Conservation (phyloP, 64 coral and sea anemone genomes). For the Montipora cactus region DNA sequence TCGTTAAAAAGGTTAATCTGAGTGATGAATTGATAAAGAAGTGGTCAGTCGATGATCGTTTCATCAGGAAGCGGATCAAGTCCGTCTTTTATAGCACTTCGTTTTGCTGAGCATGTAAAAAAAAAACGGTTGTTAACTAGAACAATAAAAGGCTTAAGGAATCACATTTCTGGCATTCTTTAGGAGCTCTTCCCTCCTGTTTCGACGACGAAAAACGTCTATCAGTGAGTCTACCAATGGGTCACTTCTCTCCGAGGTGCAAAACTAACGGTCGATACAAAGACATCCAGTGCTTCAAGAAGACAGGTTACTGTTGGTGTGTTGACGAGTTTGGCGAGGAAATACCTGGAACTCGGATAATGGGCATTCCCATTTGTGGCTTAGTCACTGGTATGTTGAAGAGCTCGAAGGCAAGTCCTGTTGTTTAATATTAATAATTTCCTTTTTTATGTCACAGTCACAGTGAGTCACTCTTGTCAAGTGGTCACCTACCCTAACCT, state of each 20-base stretch:
- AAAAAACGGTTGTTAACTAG: no score
- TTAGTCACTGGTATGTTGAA: not conserved
- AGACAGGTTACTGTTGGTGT: conserved; percentile 61
- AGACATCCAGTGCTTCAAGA: conserved; percentile 56
- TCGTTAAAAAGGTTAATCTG: not conserved
- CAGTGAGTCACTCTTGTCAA: no score
- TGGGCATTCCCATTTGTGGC: conserved; percentile 56
- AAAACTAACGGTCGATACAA: conserved; percentile 35
- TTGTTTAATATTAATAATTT: no score
- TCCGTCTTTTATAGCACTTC: no score
- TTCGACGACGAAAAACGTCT: conserved; percentile 1
- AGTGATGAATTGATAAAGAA: not conserved
- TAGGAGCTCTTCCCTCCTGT: conserved; percentile 61
- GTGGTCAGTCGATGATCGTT: not conserved
- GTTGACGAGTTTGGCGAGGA: conserved; percentile 58
- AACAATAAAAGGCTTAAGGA: not conserved
- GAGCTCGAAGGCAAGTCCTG: no score
- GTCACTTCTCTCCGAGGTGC: conserved; percentile 46
- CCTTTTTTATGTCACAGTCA: no score
- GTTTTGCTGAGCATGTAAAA: no score
- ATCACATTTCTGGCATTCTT: not conserved
- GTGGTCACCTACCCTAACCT: no score
- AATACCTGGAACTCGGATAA: conserved; percentile 11
- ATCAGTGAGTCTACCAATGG: not conserved
- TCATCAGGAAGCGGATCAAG: no score